These are phyloP conservation scores for Apamea crenata DNA, from an alignment of 2,888 invertebrate genomes.

Conservation along the genomic window DNA sequence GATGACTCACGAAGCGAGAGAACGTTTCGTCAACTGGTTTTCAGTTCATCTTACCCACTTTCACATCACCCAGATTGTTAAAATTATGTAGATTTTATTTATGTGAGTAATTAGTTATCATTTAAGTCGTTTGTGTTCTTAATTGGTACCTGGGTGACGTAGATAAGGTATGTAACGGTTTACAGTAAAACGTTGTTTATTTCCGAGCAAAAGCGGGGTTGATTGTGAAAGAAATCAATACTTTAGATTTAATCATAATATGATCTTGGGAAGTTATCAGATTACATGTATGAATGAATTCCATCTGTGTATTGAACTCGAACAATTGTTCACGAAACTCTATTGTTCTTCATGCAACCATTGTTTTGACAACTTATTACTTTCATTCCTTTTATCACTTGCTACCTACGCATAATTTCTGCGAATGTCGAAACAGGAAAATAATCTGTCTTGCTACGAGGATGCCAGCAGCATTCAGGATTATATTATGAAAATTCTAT, in stretches of 20 bases:
- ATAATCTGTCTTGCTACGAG: not conserved
- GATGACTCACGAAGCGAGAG: conserved; percentile 38
- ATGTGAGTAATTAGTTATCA: conserved; percentile 6
- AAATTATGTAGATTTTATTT: conserved; percentile 14
- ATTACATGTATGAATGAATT: conserved; percentile 21
- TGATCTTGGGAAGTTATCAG: not conserved
- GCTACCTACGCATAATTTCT: not conserved
- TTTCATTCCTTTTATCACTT: conserved; percentile 20
- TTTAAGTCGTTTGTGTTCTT: not conserved
- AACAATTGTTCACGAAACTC: conserved; percentile 41
- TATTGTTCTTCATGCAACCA: conserved; percentile 40
- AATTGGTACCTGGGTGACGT: conserved; percentile 1
- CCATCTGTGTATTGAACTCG: conserved; percentile 11
- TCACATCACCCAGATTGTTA: conserved; percentile 35
- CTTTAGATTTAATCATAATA: not conserved
- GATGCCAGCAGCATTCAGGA: not conserved
- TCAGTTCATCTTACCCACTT: conserved; percentile 33
- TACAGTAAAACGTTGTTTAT: not conserved
- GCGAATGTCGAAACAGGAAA: not conserved
- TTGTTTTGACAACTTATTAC: conserved; percentile 41
- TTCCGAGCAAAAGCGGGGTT: not conserved
- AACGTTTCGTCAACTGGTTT: conserved; percentile 21
- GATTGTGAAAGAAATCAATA: not conserved
- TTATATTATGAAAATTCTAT: not conserved
- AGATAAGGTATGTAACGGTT: not conserved